Base-by-base conservation (phyloP, 2,797 vertebrate genomes). In the Aulostomus chinensis region DNA sequence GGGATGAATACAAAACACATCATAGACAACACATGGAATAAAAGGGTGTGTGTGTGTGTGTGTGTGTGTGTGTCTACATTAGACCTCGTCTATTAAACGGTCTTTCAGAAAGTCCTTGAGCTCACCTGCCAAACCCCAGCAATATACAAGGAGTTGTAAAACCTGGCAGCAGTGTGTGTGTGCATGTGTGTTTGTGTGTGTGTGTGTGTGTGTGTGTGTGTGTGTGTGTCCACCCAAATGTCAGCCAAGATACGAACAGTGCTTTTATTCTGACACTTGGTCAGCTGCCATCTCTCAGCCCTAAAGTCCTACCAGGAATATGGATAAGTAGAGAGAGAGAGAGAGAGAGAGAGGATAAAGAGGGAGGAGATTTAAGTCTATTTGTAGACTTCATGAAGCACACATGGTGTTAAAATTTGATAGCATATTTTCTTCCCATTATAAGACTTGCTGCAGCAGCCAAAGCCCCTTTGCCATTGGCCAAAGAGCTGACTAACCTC, bases 231-330 rank as follows among this genome's bases (percentile, higher is more conserved):
- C 75, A 72, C 68, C 45, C 76, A 84, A 90, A 88, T 86, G 86
- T 90, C 87, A 89, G 89, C 89, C 89, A 91, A 91, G 86, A 87
- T 68, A 81, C 82, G 84, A 88, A 89, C 82, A 83, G 72, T 58
- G 84, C 80, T 89, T 90, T 90, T 89, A 89, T 86, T 88, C 76
- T 9, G 10, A 73, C 46, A 37, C 69, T 89, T 90, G 89, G 86
- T 81, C 60, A 26, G 57, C 42, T 80, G 88, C 86, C 87, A 89
- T 79, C 46, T 45, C 36, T 58, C 39, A 56, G 51, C 57, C 54
- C 31, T 26, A 49, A 62, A 75, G 59, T 66, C 70, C 14, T 30
- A 59, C 64, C 41, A 16, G 60, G 58, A 61, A 58, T 68, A 80
- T 11, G 50, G 41, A 58, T 55, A 58, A 63, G 66, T 62, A 62